Base-by-base conservation (phyloP, 2,888 invertebrate species). In the Chalcis sispes region DNA sequence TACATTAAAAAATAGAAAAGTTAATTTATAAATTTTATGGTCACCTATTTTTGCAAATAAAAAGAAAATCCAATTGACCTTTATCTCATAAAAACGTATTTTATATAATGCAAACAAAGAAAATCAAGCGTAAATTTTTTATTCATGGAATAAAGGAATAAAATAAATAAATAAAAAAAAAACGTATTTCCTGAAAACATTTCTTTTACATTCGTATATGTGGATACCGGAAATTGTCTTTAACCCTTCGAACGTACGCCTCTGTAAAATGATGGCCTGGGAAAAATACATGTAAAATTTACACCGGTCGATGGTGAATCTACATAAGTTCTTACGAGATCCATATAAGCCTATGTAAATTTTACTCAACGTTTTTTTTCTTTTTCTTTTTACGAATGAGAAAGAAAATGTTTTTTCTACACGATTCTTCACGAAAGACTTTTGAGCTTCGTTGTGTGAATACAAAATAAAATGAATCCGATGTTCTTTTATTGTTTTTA, bases 281-380 rank as follows among this genome's bases (percentile, higher is more conserved):
- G 40, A 48, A 32, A 54, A 36, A 46, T 54, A 32, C 46, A 64
- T 72, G 56, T 56, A 72, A 72, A 72, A 72, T 72, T 72, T 46
- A 72, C 56, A 25, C 25, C 54, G 64, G 46, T 72, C 71, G 71
- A 56, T 72, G 59, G 20, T 46, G 56, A 56, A 72, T 72, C 18
- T 64, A 56, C 69, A 48, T 58, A 58, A 69, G 52, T 65, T 65
- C n/a, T 23, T 32, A 25, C 32, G 15, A 58, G 46, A 58, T 58
- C 32, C 69, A n/a, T 32, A 56, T 20, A 32, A 69, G 58, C 46
- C 32, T 29, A 58, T 58, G 58, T 32, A 42, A 67, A 67, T 67
- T 67, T 67, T 23, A 58, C 58, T 48, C 18, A 36, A 65, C 50
- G 15, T 50, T 20, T 50, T 32, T 58, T 48, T 10, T 32, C 18